phyloP scores from a whole-genome alignment of 2,113 vertebrate genomes.

The Ia io region DNA sequence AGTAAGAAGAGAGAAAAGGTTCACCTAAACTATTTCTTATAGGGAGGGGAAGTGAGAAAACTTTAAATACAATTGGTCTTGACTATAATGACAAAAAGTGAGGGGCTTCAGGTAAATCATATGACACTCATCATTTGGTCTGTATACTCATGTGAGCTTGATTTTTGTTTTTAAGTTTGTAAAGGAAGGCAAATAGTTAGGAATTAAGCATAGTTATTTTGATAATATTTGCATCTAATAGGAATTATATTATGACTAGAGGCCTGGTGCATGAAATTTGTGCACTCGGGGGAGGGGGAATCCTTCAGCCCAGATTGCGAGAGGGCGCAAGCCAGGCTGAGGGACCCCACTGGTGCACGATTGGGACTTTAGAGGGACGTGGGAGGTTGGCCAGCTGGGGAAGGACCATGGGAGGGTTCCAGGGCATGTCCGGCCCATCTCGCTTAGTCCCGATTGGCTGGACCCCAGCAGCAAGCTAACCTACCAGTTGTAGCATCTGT shows the following conservation, averaged over 20 bases:
- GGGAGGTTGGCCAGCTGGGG: too few relatives aligned
- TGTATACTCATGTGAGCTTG: not conserved
- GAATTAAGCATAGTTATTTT: conserved; percentile 22
- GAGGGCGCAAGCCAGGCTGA: too few relatives aligned
- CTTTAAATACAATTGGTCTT: conserved; percentile 27
- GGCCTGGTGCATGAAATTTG: too few relatives aligned
- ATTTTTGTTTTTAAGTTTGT: not conserved
- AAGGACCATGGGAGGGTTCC: too few relatives aligned
- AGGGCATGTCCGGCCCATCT: too few relatives aligned
- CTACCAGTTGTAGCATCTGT: too few relatives aligned
- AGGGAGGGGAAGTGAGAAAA: not conserved
- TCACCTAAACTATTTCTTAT: not conserved
- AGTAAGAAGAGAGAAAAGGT: not conserved
- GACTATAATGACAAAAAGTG: not conserved
- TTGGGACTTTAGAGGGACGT: too few relatives aligned
- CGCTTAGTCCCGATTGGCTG: too few relatives aligned
- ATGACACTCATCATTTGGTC: not conserved
- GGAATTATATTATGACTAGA: not conserved
- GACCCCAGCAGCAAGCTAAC: too few relatives aligned
- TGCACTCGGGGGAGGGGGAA: too few relatives aligned
- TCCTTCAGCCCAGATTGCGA: too few relatives aligned
- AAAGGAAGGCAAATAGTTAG: not conserved
- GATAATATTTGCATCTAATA: not conserved
- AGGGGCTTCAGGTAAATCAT: not conserved
- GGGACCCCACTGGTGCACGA: too few relatives aligned